Base-by-base conservation (phyloP, 2,113 vertebrate genomes). In the Chaetorhynchus papuensis region DNA sequence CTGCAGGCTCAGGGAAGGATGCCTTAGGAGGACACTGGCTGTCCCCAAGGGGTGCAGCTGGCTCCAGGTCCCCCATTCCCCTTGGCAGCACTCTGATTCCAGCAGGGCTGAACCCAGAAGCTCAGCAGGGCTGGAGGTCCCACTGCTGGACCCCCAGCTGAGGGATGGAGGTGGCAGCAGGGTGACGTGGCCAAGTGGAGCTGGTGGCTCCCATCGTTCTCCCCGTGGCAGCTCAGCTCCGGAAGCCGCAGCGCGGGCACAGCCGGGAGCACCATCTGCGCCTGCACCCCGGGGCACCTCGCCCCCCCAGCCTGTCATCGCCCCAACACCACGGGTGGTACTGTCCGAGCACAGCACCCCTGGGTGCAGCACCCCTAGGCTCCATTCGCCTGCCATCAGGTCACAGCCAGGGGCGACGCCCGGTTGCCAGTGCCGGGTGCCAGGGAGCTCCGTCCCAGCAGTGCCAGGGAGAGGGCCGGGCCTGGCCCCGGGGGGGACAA, bases 241-340 rank as follows among this genome's bases (percentile, higher is more conserved):
- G 3, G 64, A 45, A 50, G 72, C 77, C 0, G 0, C 59, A 23
- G 78, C 1, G 0, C 4, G 1, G 10, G 60, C 31, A 21, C 7
- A 3, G 70, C 52, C 2, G 2, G 35, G 78, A 54, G 24, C 39
- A 35, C 60, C 4, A 0, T 41, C 81, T 69, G 69, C 1, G 0
- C 65, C 57, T 13, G 39, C 37, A 13, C 39, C 54, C 26, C 0
- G 2, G 39, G 57, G 44, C 3, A 3, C 41, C 71, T 26, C 1
- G 0, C 3, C 41, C 42, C 7, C 24, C 9, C 49, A 21, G 33
- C 76, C 71, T 21, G 33, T 18, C 44, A 8, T n/a, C 6, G 0
- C 59, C 64, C 71, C 0, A 0, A 35, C 56, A 60, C 7, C 23
- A 14, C 5, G 2, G 41, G 49, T 13, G 22, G 71, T 13, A 37